Percentiles rank a stretch among this genome's conserved stretches.
Evolutionary conservation across 2,113 vertebrate genomes (phyloP).

Genomic region (Malurus melanocephalus): DNA sequence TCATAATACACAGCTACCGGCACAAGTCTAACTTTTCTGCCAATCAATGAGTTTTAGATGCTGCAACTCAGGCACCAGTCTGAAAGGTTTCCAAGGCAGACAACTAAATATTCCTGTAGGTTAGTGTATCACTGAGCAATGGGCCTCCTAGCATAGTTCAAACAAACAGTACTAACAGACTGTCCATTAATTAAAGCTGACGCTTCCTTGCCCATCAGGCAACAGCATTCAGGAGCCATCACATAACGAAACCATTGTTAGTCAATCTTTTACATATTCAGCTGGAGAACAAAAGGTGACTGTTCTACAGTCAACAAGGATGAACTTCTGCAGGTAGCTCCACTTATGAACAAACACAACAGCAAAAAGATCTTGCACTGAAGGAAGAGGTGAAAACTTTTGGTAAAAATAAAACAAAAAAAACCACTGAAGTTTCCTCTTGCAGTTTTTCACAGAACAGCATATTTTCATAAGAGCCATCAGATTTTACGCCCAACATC

Average conservation of each 20-base stretch:
- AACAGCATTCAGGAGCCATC: not conserved
- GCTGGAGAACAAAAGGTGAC: conserved; percentile 24
- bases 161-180: not conserved
- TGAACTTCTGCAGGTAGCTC: not conserved
- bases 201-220: conserved; percentile 3
- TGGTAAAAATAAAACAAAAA: not conserved
- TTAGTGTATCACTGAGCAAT: not conserved
- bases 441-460: not conserved
- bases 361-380: not conserved
- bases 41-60: not conserved
- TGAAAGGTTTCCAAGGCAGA: not conserved
- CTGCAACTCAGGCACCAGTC: not conserved
- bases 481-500: not conserved
- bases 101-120: not conserved
- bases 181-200: conserved; percentile 31
- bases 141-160: not conserved
- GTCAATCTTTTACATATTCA: not conserved
- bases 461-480: not conserved
- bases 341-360: not conserved
- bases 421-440: not conserved
- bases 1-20: not conserved
- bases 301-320: not conserved
- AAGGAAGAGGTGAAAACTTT: not conserved
- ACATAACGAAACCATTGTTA: conserved; percentile 37
- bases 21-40: not conserved